Percentiles rank a stretch among this genome's conserved stretches.
Evolutionary conservation across 2,113 vertebrate genomes (phyloP).

Genomic region (Dinomys branickii): DNA sequence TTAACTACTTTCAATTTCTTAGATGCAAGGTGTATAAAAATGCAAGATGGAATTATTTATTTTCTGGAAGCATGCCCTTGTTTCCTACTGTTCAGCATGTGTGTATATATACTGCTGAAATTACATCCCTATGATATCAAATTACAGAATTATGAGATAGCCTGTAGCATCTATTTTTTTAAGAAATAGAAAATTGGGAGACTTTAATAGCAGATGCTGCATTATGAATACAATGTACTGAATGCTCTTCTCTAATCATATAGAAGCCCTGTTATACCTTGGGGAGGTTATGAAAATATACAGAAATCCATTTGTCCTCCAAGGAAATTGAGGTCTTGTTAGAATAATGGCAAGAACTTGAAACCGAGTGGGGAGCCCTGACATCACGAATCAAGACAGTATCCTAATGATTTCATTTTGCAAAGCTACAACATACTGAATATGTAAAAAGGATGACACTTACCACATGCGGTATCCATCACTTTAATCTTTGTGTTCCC

Average conservation of each 20-base stretch:
- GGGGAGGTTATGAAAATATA: conserved; percentile 70
- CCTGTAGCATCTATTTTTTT: conserved; percentile 44
- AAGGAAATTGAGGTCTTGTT: conserved; percentile 62
- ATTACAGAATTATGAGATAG: conserved; percentile 69
- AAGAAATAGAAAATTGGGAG: conserved; percentile 53
- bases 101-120: conserved; percentile 56
- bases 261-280: conserved; percentile 53
- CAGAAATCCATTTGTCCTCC: conserved; percentile 66
- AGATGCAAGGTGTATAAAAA: conserved; percentile 41
- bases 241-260: conserved; percentile 70
- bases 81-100: conserved; percentile 47
- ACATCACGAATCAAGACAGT: conserved; percentile 54
- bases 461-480: background rate
- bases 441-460: conserved; percentile 55
- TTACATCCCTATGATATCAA: conserved; percentile 71
- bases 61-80: conserved; percentile 47
- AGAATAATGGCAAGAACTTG: conserved; percentile 61
- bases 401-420: conserved; percentile 60
- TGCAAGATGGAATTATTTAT: conserved; percentile 50
- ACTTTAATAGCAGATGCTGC: conserved; percentile 68
- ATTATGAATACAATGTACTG: conserved; percentile 70
- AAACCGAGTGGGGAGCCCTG: conserved; percentile 20
- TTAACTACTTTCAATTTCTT: conserved; percentile 66
- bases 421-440: conserved; percentile 4
- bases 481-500: conserved; percentile 32